A percentile compares a stretch with the other conserved stretches of the same genome.
These are phyloP conservation scores for Anastrepha ludens DNA, from an alignment of 1,140 invertebrate species.

Conservation along the genomic window DNA sequence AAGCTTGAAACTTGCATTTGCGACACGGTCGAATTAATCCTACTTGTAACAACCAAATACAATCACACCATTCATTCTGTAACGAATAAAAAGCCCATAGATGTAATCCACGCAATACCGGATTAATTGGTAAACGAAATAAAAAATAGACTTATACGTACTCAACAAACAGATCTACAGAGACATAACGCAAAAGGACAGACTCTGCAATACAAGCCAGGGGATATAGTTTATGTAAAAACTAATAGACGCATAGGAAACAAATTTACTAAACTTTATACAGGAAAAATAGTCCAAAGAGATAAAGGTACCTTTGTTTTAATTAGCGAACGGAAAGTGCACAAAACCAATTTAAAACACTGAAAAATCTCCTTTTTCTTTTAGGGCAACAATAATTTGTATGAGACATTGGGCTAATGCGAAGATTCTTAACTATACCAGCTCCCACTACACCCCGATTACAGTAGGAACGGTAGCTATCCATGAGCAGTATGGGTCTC, in stretches of 20 bases:
- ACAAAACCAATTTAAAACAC: constrained; percentile 1
- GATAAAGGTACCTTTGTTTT: not conserved
- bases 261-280: not conserved
- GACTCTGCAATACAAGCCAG: not conserved
- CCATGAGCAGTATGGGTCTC: no score
- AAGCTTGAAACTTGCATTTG: no score
- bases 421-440: no score
- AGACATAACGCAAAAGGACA: no score
- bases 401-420: no score
- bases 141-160: no score
- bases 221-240: no score
- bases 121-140: not conserved
- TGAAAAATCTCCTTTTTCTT: not conserved
- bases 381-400: not conserved
- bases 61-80: not conserved
- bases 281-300: not conserved
- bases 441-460: no score
- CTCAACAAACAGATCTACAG: no score
- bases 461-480: no score
- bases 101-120: no score
- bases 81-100: no score
- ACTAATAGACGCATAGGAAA: not conserved
- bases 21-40: not conserved
- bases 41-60: not conserved
- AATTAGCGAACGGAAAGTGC: not conserved